A percentile compares a stretch with the other conserved stretches of the same genome.
These are phyloP conservation scores for Pachyuromys duprasi DNA, from an alignment of 2,797 vertebrate genomes.

Conservation along the genomic window DNA sequence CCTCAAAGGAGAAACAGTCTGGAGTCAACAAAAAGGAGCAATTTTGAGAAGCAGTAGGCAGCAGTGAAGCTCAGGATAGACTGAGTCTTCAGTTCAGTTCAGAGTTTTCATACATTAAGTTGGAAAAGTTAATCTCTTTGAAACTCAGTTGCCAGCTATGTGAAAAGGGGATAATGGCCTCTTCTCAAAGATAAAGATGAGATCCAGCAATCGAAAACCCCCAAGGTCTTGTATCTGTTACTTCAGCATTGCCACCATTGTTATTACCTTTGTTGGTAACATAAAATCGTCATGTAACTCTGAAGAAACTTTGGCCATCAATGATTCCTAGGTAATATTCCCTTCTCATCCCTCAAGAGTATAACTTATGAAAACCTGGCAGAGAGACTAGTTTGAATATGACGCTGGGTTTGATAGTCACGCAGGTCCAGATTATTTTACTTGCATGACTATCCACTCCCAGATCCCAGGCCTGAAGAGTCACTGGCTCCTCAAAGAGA, in stretches of 20 bases:
- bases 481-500: background rate
- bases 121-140: background rate
- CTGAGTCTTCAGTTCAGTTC: background rate
- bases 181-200: background rate
- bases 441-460: background rate
- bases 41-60: background rate
- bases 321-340: background rate
- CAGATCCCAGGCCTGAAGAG: background rate
- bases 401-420: background rate
- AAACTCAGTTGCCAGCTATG: background rate
- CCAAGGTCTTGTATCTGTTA: background rate
- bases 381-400: rapidly evolving
- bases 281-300: background rate
- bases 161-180: background rate
- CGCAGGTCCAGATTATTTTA: background rate
- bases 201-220: background rate
- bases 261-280: background rate
- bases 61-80: background rate
- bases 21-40: background rate
- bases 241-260: background rate
- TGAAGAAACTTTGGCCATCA: background rate
- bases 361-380: background rate
- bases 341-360: background rate
- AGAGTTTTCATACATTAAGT: background rate
- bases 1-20: background rate